These are phyloP conservation scores for Spodoptera exigua DNA, from an alignment of 2,888 invertebrate genomes.

Conservation along the genomic window DNA sequence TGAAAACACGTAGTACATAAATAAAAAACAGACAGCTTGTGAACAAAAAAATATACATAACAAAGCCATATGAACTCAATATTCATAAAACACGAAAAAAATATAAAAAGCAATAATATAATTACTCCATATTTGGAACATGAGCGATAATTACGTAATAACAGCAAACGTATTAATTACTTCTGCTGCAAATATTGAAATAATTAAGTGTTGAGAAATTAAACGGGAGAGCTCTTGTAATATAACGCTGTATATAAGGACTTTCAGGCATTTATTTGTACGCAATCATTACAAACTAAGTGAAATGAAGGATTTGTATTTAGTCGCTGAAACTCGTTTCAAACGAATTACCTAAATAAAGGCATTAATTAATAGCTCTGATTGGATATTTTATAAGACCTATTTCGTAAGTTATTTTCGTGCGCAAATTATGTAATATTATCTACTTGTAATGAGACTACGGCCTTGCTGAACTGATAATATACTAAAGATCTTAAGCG, in stretches of 20 bases:
- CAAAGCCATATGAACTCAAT: too few species aligned
- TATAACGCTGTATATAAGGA: conserved; percentile 46
- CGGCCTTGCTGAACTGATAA: too few species aligned
- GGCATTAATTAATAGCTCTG: too few species aligned
- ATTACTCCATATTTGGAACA: conserved; percentile 25
- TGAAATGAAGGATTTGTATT: conserved; percentile 16
- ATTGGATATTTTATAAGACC: too few species aligned
- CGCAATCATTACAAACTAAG: conserved; percentile 38
- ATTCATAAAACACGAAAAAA: neutral
- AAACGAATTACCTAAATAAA: too few species aligned
- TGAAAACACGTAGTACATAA: too few species aligned
- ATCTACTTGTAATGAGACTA: too few species aligned
- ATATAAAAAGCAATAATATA: conserved; percentile 9
- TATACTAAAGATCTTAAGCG: too few species aligned
- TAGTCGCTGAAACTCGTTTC: conserved; percentile 5
- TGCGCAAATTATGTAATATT: too few species aligned
- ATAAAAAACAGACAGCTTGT: too few species aligned
- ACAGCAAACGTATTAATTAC: conserved; percentile 39
- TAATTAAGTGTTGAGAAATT: conserved; percentile 54
- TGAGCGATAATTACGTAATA: conserved; percentile 36
- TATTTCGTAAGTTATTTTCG: too few species aligned
- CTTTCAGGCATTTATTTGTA: conserved; percentile 47
- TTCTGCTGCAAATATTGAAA: conserved; percentile 54
- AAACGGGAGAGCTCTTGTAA: conserved; percentile 55
- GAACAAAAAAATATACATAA: too few species aligned